phyloP scores from a whole-genome alignment of 2,113 vertebrate genomes.

The Phrynosoma blainvillii region DNA sequence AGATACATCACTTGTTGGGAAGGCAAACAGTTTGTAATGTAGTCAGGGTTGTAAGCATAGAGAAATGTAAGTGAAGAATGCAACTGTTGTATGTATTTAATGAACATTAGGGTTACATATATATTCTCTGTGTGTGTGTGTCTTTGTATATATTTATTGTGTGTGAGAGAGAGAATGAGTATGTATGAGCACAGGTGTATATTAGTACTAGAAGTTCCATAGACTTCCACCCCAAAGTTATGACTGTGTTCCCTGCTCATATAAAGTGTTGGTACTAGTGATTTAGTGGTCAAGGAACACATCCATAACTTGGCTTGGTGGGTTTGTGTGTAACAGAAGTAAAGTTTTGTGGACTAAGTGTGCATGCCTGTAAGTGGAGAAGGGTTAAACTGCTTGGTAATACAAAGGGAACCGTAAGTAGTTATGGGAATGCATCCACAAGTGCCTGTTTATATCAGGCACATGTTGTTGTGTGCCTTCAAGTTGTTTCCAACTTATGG shows the following conservation, averaged over 20 bases:
- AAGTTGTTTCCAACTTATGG: no score
- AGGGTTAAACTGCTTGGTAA: background rate
- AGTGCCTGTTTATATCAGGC: background rate
- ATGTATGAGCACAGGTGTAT: no score
- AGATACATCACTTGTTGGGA: background rate
- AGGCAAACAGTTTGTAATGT: background rate
- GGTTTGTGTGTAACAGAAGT: no score
- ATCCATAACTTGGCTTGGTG: background rate
- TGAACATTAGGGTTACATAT: background rate
- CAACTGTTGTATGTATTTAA: background rate
- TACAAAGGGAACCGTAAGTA: background rate
- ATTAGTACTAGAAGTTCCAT: background rate
- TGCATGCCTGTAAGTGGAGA: background rate
- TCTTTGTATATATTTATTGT: no score
- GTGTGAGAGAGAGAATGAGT: no score
- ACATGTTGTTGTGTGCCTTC: no score
- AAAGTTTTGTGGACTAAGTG: background rate
- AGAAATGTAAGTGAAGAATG: background rate
- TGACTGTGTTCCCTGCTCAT: no score
- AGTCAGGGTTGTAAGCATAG: background rate
- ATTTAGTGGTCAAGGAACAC: background rate
- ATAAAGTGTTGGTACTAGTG: no score
- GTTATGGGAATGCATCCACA: background rate
- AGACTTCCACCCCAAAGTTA: background rate
- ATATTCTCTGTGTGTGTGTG: background rate